Evolutionary conservation across 2,113 vertebrate species (phyloP).

Genomic region (Sinocyclocheilus rhinocerous): DNA sequence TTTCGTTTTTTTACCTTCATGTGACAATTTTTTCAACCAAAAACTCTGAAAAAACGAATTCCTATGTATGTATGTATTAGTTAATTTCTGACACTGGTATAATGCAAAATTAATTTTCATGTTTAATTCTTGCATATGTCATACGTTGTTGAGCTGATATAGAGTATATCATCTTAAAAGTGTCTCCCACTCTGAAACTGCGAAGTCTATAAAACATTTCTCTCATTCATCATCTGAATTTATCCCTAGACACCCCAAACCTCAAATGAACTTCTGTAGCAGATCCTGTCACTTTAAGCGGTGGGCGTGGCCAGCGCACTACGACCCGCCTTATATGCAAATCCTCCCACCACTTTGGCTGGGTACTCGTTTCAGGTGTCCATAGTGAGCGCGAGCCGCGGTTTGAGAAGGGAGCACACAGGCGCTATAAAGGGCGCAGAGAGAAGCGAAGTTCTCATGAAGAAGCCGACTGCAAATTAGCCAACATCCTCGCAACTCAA

Average conservation of each 20-base stretch:
- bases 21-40: too few relatives aligned
- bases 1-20: background rate
- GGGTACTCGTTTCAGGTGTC: conserved; percentile 66
- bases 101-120: background rate
- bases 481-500: background rate
- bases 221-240: background rate
- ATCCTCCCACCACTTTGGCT: conserved; percentile 51
- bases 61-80: too few relatives aligned
- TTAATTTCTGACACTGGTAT: background rate
- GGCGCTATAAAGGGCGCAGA: background rate
- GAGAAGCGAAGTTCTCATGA: background rate
- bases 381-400: conserved; percentile 51
- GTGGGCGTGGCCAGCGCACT: conserved; percentile 69
- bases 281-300: conserved; percentile 72
- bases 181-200: background rate
- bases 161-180: background rate
- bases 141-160: background rate
- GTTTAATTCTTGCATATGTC: background rate
- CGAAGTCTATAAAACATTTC: background rate
- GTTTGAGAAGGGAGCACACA: conserved; percentile 36
- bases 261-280: conserved; percentile 8
- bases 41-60: too few relatives aligned
- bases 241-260: background rate
- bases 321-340: conserved; percentile 71
- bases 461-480: background rate